A percentile compares a stretch with the other conserved stretches of the same genome.
Evolutionary conservation across 2,888 invertebrate species (phyloP).

Genomic region (Megalurothrips usitatus): DNA sequence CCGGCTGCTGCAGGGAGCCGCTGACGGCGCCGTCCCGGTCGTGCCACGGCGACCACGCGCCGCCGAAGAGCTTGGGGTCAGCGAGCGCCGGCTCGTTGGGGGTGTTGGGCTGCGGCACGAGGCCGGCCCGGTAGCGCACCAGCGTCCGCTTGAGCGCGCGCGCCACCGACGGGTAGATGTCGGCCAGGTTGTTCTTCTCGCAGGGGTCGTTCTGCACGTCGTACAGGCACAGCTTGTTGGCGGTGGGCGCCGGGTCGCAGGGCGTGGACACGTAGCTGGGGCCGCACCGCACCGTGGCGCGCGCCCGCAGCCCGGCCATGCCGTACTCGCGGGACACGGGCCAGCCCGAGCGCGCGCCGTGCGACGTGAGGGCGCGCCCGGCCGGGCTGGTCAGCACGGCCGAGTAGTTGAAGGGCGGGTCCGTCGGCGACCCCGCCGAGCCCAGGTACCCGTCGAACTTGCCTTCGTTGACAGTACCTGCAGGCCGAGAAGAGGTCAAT

Average conservation of each 20-base stretch:
- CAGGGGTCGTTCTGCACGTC: slow-evolving; percentile 75
- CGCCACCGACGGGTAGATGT: slow-evolving; percentile 51
- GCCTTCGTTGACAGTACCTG: slow-evolving; percentile 42
- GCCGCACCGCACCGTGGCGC: slow-evolving; percentile 34
- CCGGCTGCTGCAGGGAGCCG: background rate
- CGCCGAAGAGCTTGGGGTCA: slow-evolving; percentile 65
- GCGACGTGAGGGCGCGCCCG: slow-evolving; percentile 43
- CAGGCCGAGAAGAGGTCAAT: background rate
- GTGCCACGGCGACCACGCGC: slow-evolving; percentile 67
- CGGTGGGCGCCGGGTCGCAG: slow-evolving; percentile 46
- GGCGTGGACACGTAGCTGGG: slow-evolving; percentile 33
- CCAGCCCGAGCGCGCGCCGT: slow-evolving; percentile 36
- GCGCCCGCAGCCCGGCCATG: slow-evolving; percentile 44
- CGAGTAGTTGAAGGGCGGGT: slow-evolving; percentile 46
- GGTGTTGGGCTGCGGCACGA: slow-evolving; percentile 53
- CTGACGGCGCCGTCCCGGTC: background rate
- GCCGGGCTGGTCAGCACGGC: slow-evolving; percentile 47
- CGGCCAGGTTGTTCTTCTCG: slow-evolving; percentile 63
- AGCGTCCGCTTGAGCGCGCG: slow-evolving; percentile 50
- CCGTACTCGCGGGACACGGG: slow-evolving; percentile 45
- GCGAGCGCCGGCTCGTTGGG: slow-evolving; percentile 54
- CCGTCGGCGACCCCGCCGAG: slow-evolving; percentile 42
- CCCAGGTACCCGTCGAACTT: slow-evolving; percentile 49
- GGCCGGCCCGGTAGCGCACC: slow-evolving; percentile 50
- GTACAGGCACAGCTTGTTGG: slow-evolving; percentile 62